Base-by-base conservation (phyloP, 2,113 vertebrate species). In the Tiliqua scincoides region DNA sequence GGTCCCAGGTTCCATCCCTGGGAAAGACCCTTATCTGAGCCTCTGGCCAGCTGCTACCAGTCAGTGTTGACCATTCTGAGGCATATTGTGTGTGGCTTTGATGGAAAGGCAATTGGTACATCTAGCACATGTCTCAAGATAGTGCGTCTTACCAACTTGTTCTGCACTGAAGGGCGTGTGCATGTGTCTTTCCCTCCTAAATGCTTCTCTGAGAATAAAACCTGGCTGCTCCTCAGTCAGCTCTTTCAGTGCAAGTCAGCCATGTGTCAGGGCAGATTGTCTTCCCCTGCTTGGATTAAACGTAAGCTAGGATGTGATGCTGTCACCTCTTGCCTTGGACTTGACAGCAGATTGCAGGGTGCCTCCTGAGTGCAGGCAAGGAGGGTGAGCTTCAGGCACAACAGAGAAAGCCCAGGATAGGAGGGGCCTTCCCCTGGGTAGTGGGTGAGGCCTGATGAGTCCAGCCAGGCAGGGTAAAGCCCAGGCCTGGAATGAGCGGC, bases 331-430 rank as follows among this genome's bases (percentile, higher is more conserved):
- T 52, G 82, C 76, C 48, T n/a, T 32, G 91, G 92, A 92, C 91
- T 94, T 95, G 93, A 35, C 91, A 81, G 23, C 77, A 85, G 88
- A 91, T 93, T 88, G 92, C 92, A 85, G 82, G 82, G 92, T 89
- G 92, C 85, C 21, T 0, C 83, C 85, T 82, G 73, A 72, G 89
- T 71, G 92, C 89, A 89, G 93, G 79, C 92, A 25, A 92, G 92
- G 93, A 93, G 94, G 95, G 92, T 94, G 93, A 92, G 59, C 94
- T 93, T 94, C 93, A 93, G 89, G 88, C n/a, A n/a, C n/a, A n/a
- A n/a, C n/a, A n/a, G n/a, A n/a, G n/a, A 89, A 93, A 90, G 92
- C 86, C 35, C n/a, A n/a, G n/a, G 4, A 61, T 32, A 83, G 57
- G 25, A 92, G 87, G 88, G 89, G 91, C 91, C 89, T 89, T 62